Conservation (phyloP, 2,888 invertebrate genomes). For the Mythimna impura region DNA sequence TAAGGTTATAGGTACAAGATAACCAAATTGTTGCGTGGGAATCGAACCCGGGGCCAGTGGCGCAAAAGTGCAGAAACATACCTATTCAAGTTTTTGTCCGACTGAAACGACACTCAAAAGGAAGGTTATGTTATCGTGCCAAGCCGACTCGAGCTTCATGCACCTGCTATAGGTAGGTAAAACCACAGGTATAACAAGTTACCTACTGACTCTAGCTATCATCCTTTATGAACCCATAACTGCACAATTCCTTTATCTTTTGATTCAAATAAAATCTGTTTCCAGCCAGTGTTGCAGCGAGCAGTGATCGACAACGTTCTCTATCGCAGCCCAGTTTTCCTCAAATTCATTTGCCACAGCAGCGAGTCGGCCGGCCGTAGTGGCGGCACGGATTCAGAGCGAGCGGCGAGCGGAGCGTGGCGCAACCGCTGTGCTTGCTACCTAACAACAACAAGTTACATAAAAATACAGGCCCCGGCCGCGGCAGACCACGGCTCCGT, state of each 20-base stretch:
- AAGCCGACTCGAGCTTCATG: no score
- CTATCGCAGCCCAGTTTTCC: slow-evolving; percentile 64
- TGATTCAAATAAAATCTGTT: slow-evolving; percentile 14
- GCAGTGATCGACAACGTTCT: slow-evolving; percentile 47
- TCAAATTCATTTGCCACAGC: slow-evolving; percentile 67
- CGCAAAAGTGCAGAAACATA: no score
- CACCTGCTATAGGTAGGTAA: no score
- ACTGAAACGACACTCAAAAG: no score
- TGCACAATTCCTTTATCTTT: background rate
- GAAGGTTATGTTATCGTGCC: no score
- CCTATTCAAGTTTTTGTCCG: no score
- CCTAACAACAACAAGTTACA: slow-evolving; percentile 81
- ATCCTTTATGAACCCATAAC: no score
- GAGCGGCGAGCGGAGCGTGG: slow-evolving; percentile 71
- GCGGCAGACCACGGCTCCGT: slow-evolving; percentile 63
- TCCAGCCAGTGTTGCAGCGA: slow-evolving; percentile 16
- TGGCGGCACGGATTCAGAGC: slow-evolving; percentile 58
- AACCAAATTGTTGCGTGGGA: no score
- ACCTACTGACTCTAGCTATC: no score
- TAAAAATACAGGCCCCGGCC: slow-evolving; percentile 79
- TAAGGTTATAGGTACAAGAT: no score
- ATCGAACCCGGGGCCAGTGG: no score
- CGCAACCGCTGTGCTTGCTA: slow-evolving; percentile 72
- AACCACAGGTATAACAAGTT: no score
- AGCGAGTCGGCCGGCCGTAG: slow-evolving; percentile 26